Evolutionary conservation across 1,140 invertebrate genomes (phyloP).

Genomic region (Drosophila willistoni): DNA sequence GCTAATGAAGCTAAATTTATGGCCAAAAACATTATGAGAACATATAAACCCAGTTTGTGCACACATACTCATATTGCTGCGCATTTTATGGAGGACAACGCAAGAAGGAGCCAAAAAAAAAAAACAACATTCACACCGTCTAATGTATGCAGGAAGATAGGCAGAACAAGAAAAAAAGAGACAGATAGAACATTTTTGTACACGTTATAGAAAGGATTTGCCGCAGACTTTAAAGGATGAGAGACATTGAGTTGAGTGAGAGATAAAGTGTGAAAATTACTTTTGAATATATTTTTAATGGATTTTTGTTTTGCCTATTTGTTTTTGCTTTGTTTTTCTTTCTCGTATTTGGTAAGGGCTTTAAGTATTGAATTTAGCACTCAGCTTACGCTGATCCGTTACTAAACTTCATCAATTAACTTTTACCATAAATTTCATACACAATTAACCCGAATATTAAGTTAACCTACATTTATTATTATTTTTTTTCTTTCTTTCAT

Average conservation of each 20-base stretch:
- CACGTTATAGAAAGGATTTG: conserved; percentile 32
- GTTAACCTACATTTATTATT: conserved; percentile 32
- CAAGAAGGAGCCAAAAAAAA: conserved; percentile 16
- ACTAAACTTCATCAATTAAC: conserved; percentile 14
- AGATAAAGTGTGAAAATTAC: conserved; percentile 53
- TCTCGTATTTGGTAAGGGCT: background rate
- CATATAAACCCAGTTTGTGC: conserved; percentile 43
- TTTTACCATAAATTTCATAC: conserved; percentile 14
- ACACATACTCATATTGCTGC: conserved; percentile 33
- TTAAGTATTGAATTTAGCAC: background rate
- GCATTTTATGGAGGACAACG: conserved; percentile 38
- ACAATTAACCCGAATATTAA: conserved; percentile 62
- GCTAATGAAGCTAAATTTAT: conserved; percentile 55
- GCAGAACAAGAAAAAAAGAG: background rate
- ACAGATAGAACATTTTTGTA: background rate
- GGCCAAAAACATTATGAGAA: conserved; percentile 46
- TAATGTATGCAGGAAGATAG: conserved; percentile 49
- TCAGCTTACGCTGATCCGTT: background rate
- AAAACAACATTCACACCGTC: conserved; percentile 24
- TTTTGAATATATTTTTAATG: conserved; percentile 55
- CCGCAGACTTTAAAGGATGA: conserved; percentile 26
- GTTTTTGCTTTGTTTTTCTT: background rate
- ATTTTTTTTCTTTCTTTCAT: conserved; percentile 14
- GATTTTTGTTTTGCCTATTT: conserved; percentile 23
- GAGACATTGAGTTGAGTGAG: conserved; percentile 12